phyloP scores from a whole-genome alignment of 2,113 vertebrate species.

The Plotosus lineatus region DNA sequence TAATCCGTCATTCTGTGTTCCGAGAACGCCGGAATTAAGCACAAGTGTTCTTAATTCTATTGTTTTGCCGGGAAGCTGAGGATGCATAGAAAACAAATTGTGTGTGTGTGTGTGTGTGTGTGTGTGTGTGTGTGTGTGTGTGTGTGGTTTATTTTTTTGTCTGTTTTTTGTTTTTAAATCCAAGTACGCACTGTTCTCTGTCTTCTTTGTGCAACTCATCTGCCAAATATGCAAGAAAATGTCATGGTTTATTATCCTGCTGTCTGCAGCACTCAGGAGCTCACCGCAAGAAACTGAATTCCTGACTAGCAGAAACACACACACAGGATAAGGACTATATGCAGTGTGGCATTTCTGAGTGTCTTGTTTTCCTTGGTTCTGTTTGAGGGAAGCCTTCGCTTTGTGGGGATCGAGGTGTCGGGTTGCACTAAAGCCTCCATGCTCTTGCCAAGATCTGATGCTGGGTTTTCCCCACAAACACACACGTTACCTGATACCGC shows the following conservation, averaged over 20 bases:
- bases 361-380: constrained; percentile 38
- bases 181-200: constrained; percentile 33
- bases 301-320: constrained; percentile 30
- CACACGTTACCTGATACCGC: constrained; percentile 24
- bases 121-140: too few relatives aligned
- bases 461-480: constrained; percentile 34
- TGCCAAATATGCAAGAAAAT: constrained; percentile 68
- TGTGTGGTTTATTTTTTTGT: background rate
- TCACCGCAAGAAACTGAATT: constrained; percentile 45
- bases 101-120: constrained; percentile 2
- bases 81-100: constrained; percentile 46
- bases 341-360: background rate
- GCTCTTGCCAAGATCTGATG: constrained; percentile 14
- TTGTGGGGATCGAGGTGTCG: background rate
- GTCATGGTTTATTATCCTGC: constrained; percentile 64
- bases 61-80: constrained; percentile 47
- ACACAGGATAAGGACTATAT: background rate
- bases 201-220: constrained; percentile 45
- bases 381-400: constrained; percentile 20
- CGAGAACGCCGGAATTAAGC: constrained; percentile 68
- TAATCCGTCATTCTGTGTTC: constrained; percentile 46
- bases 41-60: constrained; percentile 9
- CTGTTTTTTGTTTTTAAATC: constrained; percentile 23
- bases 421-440: constrained; percentile 4
- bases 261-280: constrained; percentile 57